Evolutionary conservation across 2,113 vertebrate species (phyloP).

Genomic region (Neogobius melanostomus): DNA sequence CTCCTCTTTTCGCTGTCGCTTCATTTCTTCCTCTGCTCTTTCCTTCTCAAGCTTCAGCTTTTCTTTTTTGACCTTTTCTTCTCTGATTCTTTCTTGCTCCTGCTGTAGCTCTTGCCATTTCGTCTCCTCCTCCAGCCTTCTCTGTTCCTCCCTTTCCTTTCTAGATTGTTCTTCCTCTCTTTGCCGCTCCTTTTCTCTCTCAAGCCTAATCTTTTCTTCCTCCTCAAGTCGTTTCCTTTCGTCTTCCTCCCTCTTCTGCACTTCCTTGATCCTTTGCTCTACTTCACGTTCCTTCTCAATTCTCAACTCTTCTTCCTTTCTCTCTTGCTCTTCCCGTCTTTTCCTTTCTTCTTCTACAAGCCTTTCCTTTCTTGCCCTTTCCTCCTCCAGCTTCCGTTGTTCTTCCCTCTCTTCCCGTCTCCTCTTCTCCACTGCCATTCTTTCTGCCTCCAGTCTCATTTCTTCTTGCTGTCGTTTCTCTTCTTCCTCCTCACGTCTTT

Average conservation of each 20-base stretch:
- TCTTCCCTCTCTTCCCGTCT: conserved; percentile 7
- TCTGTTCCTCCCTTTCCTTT: no score
- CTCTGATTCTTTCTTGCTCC: background rate
- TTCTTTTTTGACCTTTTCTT: background rate
- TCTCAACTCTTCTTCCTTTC: conserved; percentile 7
- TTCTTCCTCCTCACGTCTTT: background rate
- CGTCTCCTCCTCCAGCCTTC: background rate
- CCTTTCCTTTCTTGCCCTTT: background rate
- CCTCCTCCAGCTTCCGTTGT: background rate
- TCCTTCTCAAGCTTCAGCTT: background rate
- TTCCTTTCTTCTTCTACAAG: background rate
- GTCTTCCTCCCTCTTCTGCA: background rate
- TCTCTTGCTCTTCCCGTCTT: background rate
- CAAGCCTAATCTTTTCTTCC: conserved; percentile 1
- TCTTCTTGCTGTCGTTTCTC: conserved; percentile 1
- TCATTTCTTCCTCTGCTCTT: background rate
- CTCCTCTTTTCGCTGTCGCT: background rate
- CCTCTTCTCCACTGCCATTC: background rate
- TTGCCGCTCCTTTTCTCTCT: background rate
- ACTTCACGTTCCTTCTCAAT: background rate
- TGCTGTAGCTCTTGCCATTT: background rate
- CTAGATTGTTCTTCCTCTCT: background rate
- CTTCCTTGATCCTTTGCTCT: background rate
- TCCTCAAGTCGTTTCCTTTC: background rate
- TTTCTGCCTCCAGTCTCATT: background rate